Base-by-base conservation (phyloP, 35 echinoderm and acorn worm species). In the Anneissia japonica region DNA sequence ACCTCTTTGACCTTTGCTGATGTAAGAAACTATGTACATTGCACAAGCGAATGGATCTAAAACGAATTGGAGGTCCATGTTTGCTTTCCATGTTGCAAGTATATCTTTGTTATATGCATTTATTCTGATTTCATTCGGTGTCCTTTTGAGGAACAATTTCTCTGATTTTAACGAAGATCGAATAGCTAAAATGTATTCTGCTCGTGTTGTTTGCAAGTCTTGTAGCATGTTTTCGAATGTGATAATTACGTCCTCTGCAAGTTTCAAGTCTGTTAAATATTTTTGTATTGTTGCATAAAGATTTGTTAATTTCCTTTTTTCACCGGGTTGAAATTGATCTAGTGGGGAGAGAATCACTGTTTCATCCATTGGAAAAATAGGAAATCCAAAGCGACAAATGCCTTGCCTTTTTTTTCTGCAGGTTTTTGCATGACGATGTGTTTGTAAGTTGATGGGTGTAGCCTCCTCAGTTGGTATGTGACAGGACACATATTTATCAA, bases 11-110 rank as follows among this genome's bases (percentile, higher is more conserved):
- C 43, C n/a, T 87, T 87, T 91, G 82, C 79, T 91, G 16, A 91
- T 91, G 37, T 91, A 91, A 12, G 85, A 83, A 26, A 87, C 90
- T 79, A 87, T 92, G 72, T 92, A 92, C 32, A 86, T 87, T 83
- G 86, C 86, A 84, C 91, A 92, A 35, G 91, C 85, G 75, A 87
- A 92, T 31, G 90, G 85, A 72, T 92, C 90, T 35, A 88, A 14
- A 31, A 87, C 72, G 87, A 34, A 88, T 34, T 92, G 91, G 64
- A 92, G 31, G 75, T 92, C 91, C 74, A 88, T 55, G 46, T 92
- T 92, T 10, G 90, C 90, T 78, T 83, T 75, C 72, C 85, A 92
- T 77, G 79, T 36, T 33, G 72, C 39, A 29, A 92, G 78, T 30
- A 86, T 30, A 26, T 37, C 17, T 26, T 30, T 39, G 35, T 74